These are phyloP conservation scores for Tetramorium simillimum DNA, from an alignment of 1,140 invertebrate species.

Conservation along the genomic window DNA sequence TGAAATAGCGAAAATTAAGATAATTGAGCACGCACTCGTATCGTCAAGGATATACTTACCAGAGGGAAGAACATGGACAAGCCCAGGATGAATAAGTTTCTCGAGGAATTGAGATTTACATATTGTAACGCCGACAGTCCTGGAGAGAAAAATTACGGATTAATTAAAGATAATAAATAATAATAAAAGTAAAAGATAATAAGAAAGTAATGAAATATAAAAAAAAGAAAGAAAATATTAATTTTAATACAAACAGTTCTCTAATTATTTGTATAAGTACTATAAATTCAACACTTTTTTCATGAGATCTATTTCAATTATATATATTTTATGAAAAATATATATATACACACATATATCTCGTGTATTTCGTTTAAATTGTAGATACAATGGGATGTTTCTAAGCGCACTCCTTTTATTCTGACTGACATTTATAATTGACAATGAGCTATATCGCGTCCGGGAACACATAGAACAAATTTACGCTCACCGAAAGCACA, in stretches of 20 bases:
- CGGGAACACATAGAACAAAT: background rate
- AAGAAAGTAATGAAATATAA: background rate
- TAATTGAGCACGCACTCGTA: background rate
- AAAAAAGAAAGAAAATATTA: background rate
- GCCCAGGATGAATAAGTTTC: constrained; percentile 95
- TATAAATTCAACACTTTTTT: background rate
- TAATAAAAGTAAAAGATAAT: background rate
- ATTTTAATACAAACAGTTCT: background rate
- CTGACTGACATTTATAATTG: background rate
- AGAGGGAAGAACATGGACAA: constrained; percentile 94
- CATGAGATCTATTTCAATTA: background rate
- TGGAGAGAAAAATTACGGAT: constrained; percentile 73
- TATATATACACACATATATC: too few species aligned
- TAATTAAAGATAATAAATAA: background rate
- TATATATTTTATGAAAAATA: too few species aligned
- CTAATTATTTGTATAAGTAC: background rate
- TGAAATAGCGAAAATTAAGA: background rate
- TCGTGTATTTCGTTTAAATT: too few species aligned
- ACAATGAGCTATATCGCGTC: background rate
- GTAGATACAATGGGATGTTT: too few species aligned
- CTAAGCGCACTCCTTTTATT: too few species aligned
- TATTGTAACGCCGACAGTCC: constrained; percentile 93
- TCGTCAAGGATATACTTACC: constrained; percentile 81
- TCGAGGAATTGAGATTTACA: constrained; percentile 92
- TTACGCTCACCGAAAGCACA: constrained; percentile 89